phyloP scores from a whole-genome alignment of 2,797 vertebrate species.

The Pempheris klunzingeri region DNA sequence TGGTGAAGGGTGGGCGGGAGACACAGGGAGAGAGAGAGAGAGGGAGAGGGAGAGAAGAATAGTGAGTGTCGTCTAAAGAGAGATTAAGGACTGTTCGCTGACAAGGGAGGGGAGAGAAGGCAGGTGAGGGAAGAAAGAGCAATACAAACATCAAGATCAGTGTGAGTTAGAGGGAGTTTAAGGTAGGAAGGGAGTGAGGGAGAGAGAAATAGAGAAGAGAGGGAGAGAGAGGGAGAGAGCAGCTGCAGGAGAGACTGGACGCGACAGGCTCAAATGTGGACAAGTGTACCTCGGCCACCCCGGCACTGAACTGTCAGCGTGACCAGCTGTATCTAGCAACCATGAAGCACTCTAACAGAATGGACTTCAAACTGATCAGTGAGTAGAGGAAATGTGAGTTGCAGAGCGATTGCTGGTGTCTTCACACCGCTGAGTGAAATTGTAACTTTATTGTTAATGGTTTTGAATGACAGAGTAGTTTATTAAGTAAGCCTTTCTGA shows the following conservation, averaged over 20 bases:
- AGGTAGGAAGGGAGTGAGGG: slow-evolving; percentile 35
- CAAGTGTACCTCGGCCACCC: slow-evolving; percentile 79
- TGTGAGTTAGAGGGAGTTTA: slow-evolving; percentile 19
- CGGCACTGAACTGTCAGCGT: slow-evolving; percentile 69
- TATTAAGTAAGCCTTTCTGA: background rate
- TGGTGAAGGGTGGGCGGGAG: slow-evolving; percentile 56
- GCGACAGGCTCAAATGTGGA: slow-evolving; percentile 84
- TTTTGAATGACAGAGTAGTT: too few relatives aligned
- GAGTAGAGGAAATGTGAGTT: slow-evolving; percentile 78
- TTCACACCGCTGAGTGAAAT: background rate
- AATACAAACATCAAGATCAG: background rate
- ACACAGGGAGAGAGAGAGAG: background rate
- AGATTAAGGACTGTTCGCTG: slow-evolving; percentile 39
- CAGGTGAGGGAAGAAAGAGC: slow-evolving; percentile 52
- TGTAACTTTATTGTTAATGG: too few relatives aligned
- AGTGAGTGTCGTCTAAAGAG: slow-evolving; percentile 40
- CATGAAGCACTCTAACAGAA: slow-evolving; percentile 84
- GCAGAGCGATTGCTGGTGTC: slow-evolving; percentile 10
- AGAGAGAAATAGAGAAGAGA: slow-evolving; percentile 6
- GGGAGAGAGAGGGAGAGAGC: slow-evolving; percentile 46
- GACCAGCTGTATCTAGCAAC: slow-evolving; percentile 58
- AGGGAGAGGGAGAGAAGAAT: slow-evolving; percentile 12
- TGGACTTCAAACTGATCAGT: slow-evolving; percentile 87
- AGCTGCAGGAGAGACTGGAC: slow-evolving; percentile 82
- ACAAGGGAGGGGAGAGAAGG: slow-evolving; percentile 33